These are phyloP conservation scores for Cuniculus paca DNA, from an alignment of 2,797 vertebrate genomes.

Conservation along the genomic window DNA sequence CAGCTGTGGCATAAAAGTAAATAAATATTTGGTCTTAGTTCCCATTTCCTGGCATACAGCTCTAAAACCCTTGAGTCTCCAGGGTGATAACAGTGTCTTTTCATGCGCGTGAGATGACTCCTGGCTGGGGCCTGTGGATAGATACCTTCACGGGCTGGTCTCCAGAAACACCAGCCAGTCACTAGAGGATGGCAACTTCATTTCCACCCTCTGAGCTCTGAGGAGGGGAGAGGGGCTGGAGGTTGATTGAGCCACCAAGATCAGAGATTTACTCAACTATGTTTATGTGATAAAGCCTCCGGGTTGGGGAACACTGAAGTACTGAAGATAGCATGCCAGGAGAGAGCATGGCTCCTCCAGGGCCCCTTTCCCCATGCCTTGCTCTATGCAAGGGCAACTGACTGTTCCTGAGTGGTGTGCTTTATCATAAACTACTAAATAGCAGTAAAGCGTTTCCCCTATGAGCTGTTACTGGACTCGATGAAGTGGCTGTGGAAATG, in stretches of 20 bases:
- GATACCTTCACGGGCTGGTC: neutral
- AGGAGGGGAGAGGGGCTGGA: neutral
- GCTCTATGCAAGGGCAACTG: neutral
- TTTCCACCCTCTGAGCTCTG: neutral
- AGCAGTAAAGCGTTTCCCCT: neutral
- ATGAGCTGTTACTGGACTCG: neutral
- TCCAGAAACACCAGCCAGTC: neutral
- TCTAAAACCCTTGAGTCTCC: neutral
- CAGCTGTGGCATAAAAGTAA: neutral
- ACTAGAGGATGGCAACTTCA: neutral
- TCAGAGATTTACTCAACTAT: neutral
- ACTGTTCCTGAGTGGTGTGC: neutral
- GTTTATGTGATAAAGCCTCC: neutral
- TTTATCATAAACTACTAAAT: neutral
- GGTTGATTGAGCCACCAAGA: neutral
- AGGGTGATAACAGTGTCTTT: neutral
- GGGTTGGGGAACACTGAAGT: neutral
- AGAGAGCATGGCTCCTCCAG: no score
- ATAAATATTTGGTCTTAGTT: neutral
- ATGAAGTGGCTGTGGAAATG: neutral
- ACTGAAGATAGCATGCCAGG: neutral
- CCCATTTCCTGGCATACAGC: neutral
- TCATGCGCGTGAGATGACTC: neutral
- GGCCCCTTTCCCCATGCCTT: neutral
- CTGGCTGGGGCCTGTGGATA: neutral